Conservation (phyloP, 1,140 invertebrate species). For the Cataglyphis hispanica region DNA sequence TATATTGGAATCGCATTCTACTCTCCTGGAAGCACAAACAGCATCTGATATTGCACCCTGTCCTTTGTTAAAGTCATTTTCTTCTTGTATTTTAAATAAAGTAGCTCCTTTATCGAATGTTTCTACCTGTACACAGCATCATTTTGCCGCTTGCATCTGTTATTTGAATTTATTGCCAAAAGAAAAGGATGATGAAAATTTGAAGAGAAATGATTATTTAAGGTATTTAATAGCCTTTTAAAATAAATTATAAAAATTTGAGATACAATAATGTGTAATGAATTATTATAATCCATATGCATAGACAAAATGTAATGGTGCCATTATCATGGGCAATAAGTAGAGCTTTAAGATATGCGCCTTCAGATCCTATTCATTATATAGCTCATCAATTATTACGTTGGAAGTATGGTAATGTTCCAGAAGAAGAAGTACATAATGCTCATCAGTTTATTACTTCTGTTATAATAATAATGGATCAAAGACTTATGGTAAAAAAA, state of each 20-base stretch:
- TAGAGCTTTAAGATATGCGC: slow-evolving; percentile 66
- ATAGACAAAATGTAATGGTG: slow-evolving; percentile 72
- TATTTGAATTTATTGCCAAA: slow-evolving; percentile 20
- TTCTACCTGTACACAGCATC: neutral
- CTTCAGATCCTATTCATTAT: slow-evolving; percentile 72
- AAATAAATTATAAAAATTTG: neutral
- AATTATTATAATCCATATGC: slow-evolving; percentile 4
- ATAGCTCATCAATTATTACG: slow-evolving; percentile 70
- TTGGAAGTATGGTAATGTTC: slow-evolving; percentile 70
- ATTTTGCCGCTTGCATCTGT: slow-evolving; percentile 38
- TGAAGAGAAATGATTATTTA: slow-evolving; percentile 70
- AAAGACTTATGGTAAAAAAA: slow-evolving; percentile 46
- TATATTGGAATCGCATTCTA: slow-evolving; percentile 29
- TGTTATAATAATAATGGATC: slow-evolving; percentile 49
- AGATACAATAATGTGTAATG: neutral
- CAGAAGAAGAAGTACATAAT: slow-evolving; percentile 39
- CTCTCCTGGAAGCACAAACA: neutral
- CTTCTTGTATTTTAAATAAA: neutral
- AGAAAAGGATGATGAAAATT: neutral
- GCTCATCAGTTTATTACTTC: slow-evolving; percentile 39
- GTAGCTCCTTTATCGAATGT: neutral
- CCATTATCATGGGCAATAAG: slow-evolving; percentile 75
- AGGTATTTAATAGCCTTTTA: slow-evolving; percentile 60
- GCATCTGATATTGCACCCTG: neutral
- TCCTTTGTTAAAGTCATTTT: slow-evolving; percentile 1